Base-by-base conservation (phyloP, 2,113 vertebrate genomes). In the Onychostruthus taczanowskii region DNA sequence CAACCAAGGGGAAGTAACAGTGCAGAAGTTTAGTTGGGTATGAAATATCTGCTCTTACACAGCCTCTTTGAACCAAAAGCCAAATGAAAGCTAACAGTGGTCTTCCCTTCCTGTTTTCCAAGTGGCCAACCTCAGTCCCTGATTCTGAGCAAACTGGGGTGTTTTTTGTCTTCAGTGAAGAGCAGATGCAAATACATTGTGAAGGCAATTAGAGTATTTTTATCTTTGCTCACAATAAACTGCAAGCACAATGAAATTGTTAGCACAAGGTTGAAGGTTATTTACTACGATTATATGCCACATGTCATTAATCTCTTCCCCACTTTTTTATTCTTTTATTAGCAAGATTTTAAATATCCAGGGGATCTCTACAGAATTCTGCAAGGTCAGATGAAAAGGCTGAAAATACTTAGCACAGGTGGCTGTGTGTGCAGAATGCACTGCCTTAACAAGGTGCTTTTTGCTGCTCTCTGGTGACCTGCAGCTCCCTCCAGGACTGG, bases 171-270 rank as follows among this genome's bases (percentile, higher is more conserved):
- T 16, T 39, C 56, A 41, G 39, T 31, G 47, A 67, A 27, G 4
- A 53, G 78, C 0, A 59, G 93, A 90, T 72, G 37, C 66, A 93
- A 66, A 97, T 91, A 37, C 35, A 39, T 92, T 58, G 83, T 92
- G 95, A 94, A 96, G 92, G 95, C 94, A 95, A 94, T 96, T 92
- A 95, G 85, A 80, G 62, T 73, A 84, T 95, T 78, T 91, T 97
- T 92, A 95, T 95, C 90, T 96, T 88, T 94, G 79, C 96, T 94
- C 61, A 94, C 97, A 97, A 92, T 95, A 91, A 94, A 94, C 72
- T 92, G 95, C 83, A 84, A 95, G 92, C 83, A 81, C 73, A 87
- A 76, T 77, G 33, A 28, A 94, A 76, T 27, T 64, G 82, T 72
- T 19, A 43, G 76, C 90, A 47, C 49, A 16, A 72, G 53, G 85